These are phyloP conservation scores for Latrodectus hesperus DNA, from an alignment of 2,888 invertebrate genomes.

Conservation along the genomic window DNA sequence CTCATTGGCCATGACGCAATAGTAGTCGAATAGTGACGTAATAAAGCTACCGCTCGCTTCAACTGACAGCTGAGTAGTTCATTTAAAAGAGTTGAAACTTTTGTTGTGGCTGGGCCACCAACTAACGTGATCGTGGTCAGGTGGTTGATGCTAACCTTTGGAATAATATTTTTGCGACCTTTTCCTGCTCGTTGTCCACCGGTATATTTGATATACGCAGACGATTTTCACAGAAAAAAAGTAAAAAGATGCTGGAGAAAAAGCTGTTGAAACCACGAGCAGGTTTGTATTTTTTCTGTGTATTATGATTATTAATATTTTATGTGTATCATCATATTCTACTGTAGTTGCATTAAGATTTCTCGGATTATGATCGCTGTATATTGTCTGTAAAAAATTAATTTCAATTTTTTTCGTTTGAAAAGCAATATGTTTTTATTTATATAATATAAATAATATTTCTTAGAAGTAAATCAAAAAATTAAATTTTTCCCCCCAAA, in stretches of 20 bases:
- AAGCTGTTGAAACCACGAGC: constrained; percentile 49
- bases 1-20: constrained; percentile 67
- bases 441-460: too few species aligned
- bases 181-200: not conserved
- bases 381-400: too few species aligned
- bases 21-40: constrained; percentile 64
- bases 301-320: not conserved
- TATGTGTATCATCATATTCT: not conserved
- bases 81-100: constrained; percentile 66
- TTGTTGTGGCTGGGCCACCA: constrained; percentile 48
- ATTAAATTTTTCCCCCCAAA: too few species aligned
- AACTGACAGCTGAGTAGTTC: constrained; percentile 68
- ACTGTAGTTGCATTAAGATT: not conserved
- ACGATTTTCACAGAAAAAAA: not conserved
- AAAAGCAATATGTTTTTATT: too few species aligned
- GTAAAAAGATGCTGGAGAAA: constrained; percentile 51
- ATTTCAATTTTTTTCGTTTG: too few species aligned
- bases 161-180: constrained; percentile 24
- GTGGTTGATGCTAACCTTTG: constrained; percentile 37
- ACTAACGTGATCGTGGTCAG: constrained; percentile 41
- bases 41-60: constrained; percentile 38
- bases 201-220: not conserved
- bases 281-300: constrained; percentile 22
- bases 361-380: too few species aligned
- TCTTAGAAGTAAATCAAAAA: too few species aligned